Conservation (phyloP, 2,797 vertebrate genomes). For the Poeciliopsis infans region DNA sequence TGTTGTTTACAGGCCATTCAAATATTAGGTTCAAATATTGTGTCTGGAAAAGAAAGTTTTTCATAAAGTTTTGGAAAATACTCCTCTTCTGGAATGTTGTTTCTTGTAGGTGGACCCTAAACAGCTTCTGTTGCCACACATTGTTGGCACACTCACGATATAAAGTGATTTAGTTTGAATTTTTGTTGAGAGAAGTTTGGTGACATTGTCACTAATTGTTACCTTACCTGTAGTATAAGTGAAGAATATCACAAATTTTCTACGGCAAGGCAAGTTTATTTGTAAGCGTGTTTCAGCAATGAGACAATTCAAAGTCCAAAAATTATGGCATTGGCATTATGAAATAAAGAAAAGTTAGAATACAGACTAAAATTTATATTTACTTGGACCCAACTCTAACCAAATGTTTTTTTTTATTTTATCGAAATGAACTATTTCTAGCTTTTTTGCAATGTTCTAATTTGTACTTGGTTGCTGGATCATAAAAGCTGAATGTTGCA, state of each 20-base stretch:
- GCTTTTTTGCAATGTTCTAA: background rate
- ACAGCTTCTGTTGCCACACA: background rate
- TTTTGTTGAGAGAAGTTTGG: background rate
- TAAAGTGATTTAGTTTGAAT: background rate
- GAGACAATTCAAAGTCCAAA: background rate
- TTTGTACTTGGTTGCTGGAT: background rate
- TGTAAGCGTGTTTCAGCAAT: background rate
- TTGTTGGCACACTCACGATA: background rate
- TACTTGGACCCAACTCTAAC: background rate
- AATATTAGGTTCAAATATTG: background rate
- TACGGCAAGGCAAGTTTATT: background rate
- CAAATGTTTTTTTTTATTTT: background rate
- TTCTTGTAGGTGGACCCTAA: background rate
- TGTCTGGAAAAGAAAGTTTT: background rate
- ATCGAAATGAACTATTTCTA: background rate
- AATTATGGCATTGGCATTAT: background rate
- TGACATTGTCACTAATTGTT: background rate
- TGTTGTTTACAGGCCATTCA: background rate
- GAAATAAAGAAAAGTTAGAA: background rate
- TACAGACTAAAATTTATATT: background rate
- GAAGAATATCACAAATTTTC: background rate
- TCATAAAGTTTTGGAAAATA: background rate
- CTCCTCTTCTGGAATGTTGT: background rate
- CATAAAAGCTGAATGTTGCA: background rate
- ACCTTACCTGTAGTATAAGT: background rate